Percentiles rank a stretch among this genome's conserved stretches.
phyloP scores from a whole-genome alignment of 2,797 vertebrate species.

The Nothura maculosa region DNA sequence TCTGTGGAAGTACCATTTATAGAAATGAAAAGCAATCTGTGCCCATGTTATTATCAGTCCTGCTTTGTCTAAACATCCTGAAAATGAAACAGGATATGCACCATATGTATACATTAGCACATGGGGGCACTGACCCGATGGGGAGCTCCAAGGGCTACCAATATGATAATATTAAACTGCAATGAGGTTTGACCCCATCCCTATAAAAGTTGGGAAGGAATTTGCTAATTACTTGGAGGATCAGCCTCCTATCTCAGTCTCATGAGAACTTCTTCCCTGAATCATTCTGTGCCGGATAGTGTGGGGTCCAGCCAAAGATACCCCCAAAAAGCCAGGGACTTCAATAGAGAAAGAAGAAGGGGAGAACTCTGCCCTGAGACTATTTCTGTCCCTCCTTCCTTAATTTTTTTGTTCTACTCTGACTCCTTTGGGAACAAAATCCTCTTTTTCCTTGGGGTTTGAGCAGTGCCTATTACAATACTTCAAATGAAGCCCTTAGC shows the following conservation, averaged over 20 bases:
- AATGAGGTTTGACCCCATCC: neutral
- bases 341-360: conserved; percentile 1
- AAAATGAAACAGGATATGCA: neutral
- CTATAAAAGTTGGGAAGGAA: neutral
- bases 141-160: neutral
- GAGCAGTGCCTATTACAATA: conserved; percentile 53
- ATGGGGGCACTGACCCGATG: rapidly evolving
- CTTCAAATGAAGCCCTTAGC: conserved; percentile 59
- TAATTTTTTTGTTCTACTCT: conserved; percentile 22
- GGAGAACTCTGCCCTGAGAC: conserved; percentile 1
- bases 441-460: neutral
- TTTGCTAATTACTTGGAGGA: neutral
- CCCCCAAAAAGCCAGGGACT: neutral
- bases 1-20: rapidly evolving
- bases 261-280: neutral
- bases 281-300: neutral
- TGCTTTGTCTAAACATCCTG: neutral
- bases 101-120: neutral
- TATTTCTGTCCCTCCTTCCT: conserved; percentile 23
- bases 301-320: neutral
- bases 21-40: neutral
- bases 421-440: conserved; percentile 28
- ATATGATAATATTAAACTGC: neutral
- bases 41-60: neutral
- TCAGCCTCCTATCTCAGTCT: neutral